A percentile compares a stretch with the other conserved stretches of the same genome.
These are phyloP conservation scores for Crotalus helleri DNA, from an alignment of 2,113 vertebrate species.

Conservation along the genomic window DNA sequence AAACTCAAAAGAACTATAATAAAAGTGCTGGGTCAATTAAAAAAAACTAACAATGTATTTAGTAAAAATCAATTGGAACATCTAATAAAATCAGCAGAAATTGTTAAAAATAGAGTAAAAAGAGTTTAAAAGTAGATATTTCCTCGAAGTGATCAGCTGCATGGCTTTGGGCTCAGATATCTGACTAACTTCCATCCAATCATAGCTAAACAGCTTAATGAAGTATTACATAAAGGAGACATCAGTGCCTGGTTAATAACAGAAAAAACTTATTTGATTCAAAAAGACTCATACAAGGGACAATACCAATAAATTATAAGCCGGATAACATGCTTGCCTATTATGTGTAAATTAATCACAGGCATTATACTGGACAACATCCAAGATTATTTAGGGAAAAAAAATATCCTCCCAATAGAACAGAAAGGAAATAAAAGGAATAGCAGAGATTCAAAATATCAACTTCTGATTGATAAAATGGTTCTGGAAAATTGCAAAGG, in stretches of 20 bases:
- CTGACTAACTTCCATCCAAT: neutral
- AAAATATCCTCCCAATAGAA: neutral
- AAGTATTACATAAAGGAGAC: neutral
- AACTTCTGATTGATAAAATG: neutral
- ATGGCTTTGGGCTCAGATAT: neutral
- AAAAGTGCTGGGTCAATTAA: neutral
- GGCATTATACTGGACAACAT: neutral
- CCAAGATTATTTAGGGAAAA: neutral
- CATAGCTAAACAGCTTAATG: neutral
- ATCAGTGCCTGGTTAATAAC: neutral
- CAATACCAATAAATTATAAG: neutral
- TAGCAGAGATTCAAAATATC: neutral
- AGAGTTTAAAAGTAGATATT: neutral
- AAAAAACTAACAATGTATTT: neutral
- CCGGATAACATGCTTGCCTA: neutral
- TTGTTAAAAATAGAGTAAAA: neutral
- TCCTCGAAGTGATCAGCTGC: neutral
- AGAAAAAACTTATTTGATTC: neutral
- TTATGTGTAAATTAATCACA: neutral
- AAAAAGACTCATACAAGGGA: neutral
- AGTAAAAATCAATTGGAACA: neutral
- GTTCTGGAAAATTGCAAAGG: neutral
- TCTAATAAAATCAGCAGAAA: neutral
- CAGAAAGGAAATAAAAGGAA: neutral
- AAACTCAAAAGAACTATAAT: neutral